These are phyloP conservation scores for Ommatoiulus sabulosus DNA, from an alignment of 2,888 invertebrate genomes.

Conservation along the genomic window DNA sequence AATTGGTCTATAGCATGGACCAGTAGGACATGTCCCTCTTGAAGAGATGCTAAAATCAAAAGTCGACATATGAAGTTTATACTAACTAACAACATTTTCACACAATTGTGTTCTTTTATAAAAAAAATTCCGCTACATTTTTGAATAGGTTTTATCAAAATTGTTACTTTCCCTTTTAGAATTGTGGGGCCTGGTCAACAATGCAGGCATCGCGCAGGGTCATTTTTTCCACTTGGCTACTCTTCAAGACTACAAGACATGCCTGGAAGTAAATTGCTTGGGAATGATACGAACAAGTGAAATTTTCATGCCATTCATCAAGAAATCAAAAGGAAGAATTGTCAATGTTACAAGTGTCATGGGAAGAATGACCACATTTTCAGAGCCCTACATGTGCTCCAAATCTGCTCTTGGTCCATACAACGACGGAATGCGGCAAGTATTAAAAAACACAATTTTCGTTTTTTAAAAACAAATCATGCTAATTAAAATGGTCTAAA, in stretches of 20 bases:
- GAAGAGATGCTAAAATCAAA: too few relatives aligned
- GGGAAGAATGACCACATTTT: background rate
- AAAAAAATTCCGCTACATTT: too few relatives aligned
- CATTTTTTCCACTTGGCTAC: background rate
- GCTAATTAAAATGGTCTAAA: too few relatives aligned
- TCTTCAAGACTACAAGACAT: background rate
- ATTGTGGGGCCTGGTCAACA: constrained; percentile 20
- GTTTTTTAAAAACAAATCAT: too few relatives aligned
- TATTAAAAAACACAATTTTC: too few relatives aligned
- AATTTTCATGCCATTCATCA: constrained; percentile 26
- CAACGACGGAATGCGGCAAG: background rate
- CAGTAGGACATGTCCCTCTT: too few relatives aligned
- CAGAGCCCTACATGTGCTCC: background rate
- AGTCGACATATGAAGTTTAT: too few relatives aligned
- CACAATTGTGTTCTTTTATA: too few relatives aligned
- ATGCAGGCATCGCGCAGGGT: background rate
- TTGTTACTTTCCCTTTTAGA: background rate
- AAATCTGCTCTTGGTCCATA: background rate
- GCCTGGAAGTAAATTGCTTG: background rate
- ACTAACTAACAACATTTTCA: too few relatives aligned
- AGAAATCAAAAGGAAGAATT: constrained; percentile 37
- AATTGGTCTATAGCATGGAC: too few relatives aligned
- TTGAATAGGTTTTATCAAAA: too few relatives aligned
- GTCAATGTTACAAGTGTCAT: background rate
- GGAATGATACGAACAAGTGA: background rate